A percentile compares a stretch with the other conserved stretches of the same genome.
phyloP scores from a whole-genome alignment of 2,113 vertebrate genomes.

The Aleadryas rufinucha region DNA sequence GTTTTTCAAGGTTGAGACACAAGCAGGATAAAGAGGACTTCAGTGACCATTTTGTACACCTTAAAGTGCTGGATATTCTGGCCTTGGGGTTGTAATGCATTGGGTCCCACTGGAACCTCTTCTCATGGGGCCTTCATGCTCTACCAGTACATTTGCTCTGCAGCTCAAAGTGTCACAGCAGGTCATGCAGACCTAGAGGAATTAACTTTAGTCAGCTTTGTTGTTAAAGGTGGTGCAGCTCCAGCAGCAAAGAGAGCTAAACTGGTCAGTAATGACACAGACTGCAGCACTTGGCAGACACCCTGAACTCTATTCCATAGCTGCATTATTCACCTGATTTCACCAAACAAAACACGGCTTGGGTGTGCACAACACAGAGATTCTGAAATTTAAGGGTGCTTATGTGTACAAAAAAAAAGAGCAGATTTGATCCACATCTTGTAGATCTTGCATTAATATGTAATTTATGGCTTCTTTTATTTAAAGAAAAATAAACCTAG shows the following conservation, averaged over 20 bases:
- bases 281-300: neutral
- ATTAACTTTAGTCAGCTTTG: neutral
- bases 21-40: neutral
- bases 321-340: neutral
- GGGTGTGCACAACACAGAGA: neutral
- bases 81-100: rapidly evolving
- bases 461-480: neutral
- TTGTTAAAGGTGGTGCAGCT: neutral
- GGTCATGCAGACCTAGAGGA: neutral
- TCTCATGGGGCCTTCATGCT: neutral
- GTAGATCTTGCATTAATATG: neutral
- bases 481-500: neutral
- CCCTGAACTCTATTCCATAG: neutral
- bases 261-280: neutral
- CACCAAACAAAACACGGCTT: neutral
- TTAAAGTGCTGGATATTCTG: neutral
- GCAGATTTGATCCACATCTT: neutral
- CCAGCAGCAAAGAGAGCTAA: neutral
- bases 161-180: neutral
- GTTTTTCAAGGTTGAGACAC: neutral
- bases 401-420: neutral
- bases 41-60: neutral
- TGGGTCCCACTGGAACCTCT: neutral
- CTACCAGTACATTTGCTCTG: neutral
- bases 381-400: neutral